These are phyloP conservation scores for Sebastes hubbsi DNA, from an alignment of 2,797 vertebrate species.

Conservation along the genomic window DNA sequence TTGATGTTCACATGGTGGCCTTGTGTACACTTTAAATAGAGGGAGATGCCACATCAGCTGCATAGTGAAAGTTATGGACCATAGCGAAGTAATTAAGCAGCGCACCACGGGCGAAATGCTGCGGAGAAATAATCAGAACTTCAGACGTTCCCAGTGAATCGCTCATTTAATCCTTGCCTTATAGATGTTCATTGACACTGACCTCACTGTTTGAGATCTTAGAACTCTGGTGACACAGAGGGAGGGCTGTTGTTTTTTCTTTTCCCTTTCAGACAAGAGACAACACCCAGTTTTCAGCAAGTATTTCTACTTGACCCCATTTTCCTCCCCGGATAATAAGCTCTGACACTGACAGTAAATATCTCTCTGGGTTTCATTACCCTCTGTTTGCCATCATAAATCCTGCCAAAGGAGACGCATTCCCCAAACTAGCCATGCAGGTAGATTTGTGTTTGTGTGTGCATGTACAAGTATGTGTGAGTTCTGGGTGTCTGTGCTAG, in stretches of 20 bases:
- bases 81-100: conserved; percentile 63
- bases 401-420: conserved; percentile 64
- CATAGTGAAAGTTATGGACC: conserved; percentile 58
- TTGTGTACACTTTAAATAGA: conserved; percentile 71
- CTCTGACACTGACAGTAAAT: conserved; percentile 74
- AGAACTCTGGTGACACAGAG: conserved; percentile 36
- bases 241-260: conserved; percentile 20
- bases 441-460: conserved; percentile 45
- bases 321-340: conserved; percentile 71
- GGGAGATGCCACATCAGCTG: conserved; percentile 66
- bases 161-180: conserved; percentile 50
- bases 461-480: conserved; percentile 8
- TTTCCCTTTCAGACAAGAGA: conserved; percentile 38
- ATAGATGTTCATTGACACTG: conserved; percentile 52
- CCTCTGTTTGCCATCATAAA: conserved; percentile 74
- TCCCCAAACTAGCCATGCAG: conserved; percentile 65
- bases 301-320: conserved; percentile 73
- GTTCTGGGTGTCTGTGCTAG: conserved; percentile 19
- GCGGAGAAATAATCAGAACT: conserved; percentile 30
- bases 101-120: conserved; percentile 52
- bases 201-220: conserved; percentile 59
- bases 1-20: conserved; percentile 66
- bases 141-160: conserved; percentile 44
- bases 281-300: conserved; percentile 71
- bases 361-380: conserved; percentile 76